These are phyloP conservation scores for Leucophenga montana DNA, from an alignment of 2,888 invertebrate genomes.

Conservation along the genomic window DNA sequence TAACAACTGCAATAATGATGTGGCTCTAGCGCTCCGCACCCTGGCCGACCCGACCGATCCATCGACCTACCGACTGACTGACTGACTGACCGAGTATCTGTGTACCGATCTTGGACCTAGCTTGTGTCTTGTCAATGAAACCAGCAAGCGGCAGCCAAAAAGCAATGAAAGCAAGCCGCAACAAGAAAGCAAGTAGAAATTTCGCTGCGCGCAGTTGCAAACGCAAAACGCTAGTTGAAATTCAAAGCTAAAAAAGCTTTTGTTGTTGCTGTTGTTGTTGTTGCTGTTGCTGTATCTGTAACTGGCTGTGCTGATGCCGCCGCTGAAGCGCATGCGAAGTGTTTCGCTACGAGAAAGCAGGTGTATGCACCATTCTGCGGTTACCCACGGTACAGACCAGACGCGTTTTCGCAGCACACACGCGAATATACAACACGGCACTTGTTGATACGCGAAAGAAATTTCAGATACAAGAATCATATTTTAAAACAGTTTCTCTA, in stretches of 20 bases:
- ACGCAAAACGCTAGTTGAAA: no score
- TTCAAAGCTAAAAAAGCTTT: not conserved
- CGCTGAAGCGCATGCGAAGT: slow-evolving; percentile 72
- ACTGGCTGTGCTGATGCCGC: slow-evolving; percentile 41
- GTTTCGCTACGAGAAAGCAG: slow-evolving; percentile 74
- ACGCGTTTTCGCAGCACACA: slow-evolving; percentile 62
- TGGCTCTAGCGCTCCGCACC: no score
- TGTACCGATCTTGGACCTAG: no score
- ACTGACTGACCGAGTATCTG: slow-evolving; percentile 24
- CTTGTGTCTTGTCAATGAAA: not conserved
- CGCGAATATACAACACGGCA: slow-evolving; percentile 22
- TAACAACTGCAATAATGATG: no score
- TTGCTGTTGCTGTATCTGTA: slow-evolving; percentile 36
- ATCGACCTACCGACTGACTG: slow-evolving; percentile 37
- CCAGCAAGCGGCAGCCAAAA: slow-evolving; percentile 28
- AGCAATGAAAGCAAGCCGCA: slow-evolving; percentile 31
- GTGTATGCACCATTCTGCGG: slow-evolving; percentile 74
- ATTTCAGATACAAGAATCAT: slow-evolving; percentile 6
- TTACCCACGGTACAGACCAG: slow-evolving; percentile 73
- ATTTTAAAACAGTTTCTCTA: slow-evolving; percentile 18
- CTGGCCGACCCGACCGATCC: no score
- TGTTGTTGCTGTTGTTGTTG: slow-evolving; percentile 29
- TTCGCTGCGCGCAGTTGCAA: slow-evolving; percentile 15
- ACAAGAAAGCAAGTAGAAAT: slow-evolving; percentile 22
- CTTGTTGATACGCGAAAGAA: not conserved